Percentiles rank a stretch among this genome's conserved stretches.
phyloP scores from a whole-genome alignment of 92 coral and sea anemone species.

The Montipora capitata region DNA sequence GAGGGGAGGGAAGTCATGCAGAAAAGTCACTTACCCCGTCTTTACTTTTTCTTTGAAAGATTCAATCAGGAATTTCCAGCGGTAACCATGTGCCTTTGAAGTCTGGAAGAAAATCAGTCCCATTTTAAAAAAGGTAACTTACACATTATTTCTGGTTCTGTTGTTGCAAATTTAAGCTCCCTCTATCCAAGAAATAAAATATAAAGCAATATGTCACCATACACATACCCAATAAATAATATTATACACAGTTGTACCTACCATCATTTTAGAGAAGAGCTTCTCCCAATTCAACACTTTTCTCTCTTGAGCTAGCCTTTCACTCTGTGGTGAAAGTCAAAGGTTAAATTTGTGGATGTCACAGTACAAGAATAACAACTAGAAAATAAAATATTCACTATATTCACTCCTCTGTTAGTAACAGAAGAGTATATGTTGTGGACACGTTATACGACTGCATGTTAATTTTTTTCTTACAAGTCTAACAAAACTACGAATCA shows the following conservation, averaged over 20 bases:
- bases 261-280: constrained; percentile 97
- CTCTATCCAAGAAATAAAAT: no score
- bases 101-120: constrained; percentile 56
- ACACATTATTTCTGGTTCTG: no score
- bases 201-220: no score
- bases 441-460: no score
- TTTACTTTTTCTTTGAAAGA: constrained; percentile 96
- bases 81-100: constrained; percentile 97
- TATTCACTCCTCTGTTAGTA: no score
- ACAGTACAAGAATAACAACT: no score
- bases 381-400: no score
- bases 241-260: constrained; percentile 11
- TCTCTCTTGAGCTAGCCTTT: constrained; percentile 94
- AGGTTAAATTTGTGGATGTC: not conserved
- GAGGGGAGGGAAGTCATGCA: not conserved
- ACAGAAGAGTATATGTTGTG: no score
- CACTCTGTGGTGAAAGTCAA: constrained; percentile 71
- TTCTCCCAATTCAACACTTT: constrained; percentile 97
- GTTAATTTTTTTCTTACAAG: no score
- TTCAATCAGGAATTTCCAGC: constrained; percentile 98
- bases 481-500: not conserved
- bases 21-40: constrained; percentile 78
- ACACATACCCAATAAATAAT: no score
- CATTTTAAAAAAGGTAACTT: no score
- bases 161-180: no score